A percentile compares a stretch with the other conserved stretches of the same genome.
Conservation (phyloP, 92 coral and sea anemone species). For the Actinostola sp. region DNA sequence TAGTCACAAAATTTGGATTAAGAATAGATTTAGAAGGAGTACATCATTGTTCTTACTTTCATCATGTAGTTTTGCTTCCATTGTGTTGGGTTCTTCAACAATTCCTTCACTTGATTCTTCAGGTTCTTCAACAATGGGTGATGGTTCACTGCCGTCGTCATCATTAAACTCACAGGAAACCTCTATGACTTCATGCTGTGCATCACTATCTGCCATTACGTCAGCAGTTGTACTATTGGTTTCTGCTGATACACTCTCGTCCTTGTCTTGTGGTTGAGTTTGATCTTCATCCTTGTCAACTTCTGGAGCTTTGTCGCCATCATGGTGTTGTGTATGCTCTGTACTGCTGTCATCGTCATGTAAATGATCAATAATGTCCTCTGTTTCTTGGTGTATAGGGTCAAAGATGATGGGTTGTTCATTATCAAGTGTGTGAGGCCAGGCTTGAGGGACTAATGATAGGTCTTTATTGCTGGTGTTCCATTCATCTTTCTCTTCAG, state of each 20-base stretch:
- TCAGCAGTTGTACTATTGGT: no score
- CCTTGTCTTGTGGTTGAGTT: neutral
- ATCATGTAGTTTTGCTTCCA: conserved; percentile 5
- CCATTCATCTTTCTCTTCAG: conserved; percentile 28
- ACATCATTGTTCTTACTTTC: no score
- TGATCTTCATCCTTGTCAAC: neutral
- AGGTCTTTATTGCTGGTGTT: conserved; percentile 12
- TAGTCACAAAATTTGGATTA: no score
- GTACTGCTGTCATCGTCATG: neutral
- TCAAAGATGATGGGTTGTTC: neutral
- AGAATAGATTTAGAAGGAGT: no score
- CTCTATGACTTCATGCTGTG: neutral
- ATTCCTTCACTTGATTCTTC: conserved; percentile 29
- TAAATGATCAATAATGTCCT: neutral
- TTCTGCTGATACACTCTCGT: no score
- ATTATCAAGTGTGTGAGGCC: conserved; percentile 12
- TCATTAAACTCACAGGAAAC: conserved; percentile 14
- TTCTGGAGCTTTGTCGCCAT: neutral
- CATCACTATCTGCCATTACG: neutral
- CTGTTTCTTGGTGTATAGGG: neutral
- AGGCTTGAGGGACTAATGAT: conserved; percentile 26
- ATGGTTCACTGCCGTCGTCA: neutral
- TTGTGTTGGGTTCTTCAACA: conserved; percentile 26
- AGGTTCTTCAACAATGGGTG: conserved; percentile 15
- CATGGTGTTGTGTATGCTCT: neutral